Percentiles rank a stretch among this genome's conserved stretches.
Conservation (phyloP, 2,888 invertebrate genomes). For the Eristalis arbustorum region DNA sequence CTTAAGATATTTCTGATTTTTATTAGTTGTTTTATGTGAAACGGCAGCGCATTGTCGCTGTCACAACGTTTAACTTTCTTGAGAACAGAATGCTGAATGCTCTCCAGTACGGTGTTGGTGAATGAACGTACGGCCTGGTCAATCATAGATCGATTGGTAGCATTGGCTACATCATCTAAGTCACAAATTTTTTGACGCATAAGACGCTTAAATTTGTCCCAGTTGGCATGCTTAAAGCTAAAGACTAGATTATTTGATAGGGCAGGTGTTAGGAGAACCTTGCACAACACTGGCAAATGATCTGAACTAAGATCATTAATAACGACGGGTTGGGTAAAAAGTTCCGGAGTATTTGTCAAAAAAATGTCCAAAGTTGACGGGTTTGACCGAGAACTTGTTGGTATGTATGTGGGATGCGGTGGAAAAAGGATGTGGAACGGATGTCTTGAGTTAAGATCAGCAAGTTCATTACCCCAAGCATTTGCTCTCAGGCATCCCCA, state of each 20-base stretch:
- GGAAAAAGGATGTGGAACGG: not conserved
- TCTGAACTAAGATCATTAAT: slow-evolving; percentile 4
- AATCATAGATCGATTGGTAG: not conserved
- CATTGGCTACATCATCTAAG: not conserved
- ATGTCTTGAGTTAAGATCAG: not conserved
- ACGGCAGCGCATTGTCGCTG: no score
- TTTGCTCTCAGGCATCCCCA: not conserved
- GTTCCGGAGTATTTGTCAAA: not conserved
- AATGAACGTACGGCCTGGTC: not conserved
- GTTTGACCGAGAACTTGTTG: not conserved
- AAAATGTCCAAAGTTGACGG: not conserved
- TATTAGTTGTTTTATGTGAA: no score
- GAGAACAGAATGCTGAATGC: no score
- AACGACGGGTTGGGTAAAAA: not conserved
- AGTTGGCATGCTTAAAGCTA: not conserved
- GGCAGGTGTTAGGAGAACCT: not conserved
- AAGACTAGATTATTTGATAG: not conserved
- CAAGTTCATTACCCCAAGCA: not conserved
- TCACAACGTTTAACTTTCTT: no score
- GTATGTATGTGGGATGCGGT: not conserved
- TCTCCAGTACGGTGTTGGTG: not conserved
- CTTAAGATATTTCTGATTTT: no score
- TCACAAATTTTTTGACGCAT: not conserved
- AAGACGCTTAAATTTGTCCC: slow-evolving; percentile 1
- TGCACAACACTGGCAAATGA: not conserved